Conservation (phyloP, 2,797 vertebrate species). For the Delichon dasypus region DNA sequence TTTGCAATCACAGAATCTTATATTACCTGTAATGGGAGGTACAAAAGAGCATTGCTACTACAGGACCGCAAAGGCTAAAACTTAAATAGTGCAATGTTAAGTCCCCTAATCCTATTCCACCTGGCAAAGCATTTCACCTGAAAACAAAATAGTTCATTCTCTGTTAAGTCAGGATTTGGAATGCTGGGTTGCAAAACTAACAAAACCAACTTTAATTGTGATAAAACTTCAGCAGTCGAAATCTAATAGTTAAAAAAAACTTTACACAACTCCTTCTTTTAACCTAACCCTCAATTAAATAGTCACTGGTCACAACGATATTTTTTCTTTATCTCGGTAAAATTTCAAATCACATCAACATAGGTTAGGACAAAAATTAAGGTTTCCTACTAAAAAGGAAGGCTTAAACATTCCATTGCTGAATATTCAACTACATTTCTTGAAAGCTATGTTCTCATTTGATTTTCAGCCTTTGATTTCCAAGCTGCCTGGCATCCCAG, state of each 20-base stretch:
- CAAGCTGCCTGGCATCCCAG: not conserved
- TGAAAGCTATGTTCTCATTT: not conserved
- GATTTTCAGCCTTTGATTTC: not conserved
- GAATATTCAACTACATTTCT: not conserved
- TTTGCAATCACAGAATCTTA: constrained; percentile 35
- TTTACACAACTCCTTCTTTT: not conserved
- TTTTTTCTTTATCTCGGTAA: not conserved
- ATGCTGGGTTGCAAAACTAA: not conserved
- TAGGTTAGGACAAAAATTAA: not conserved
- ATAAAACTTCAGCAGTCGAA: not conserved
- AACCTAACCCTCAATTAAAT: not conserved
- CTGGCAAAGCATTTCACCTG: not conserved
- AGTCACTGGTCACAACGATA: not conserved
- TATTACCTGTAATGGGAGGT: constrained; percentile 11
- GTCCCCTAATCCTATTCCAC: not conserved
- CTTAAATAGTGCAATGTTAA: not conserved
- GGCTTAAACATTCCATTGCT: not conserved
- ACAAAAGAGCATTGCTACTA: constrained; percentile 6
- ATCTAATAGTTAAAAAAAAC: not conserved
- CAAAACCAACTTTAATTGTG: not conserved
- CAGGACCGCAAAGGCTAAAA: not conserved
- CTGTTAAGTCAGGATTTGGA: not conserved
- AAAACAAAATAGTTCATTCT: not conserved
- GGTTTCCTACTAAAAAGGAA: not conserved
- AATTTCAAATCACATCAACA: not conserved